Conservation (phyloP, 2,113 vertebrate genomes). For the Bubo bubo region DNA sequence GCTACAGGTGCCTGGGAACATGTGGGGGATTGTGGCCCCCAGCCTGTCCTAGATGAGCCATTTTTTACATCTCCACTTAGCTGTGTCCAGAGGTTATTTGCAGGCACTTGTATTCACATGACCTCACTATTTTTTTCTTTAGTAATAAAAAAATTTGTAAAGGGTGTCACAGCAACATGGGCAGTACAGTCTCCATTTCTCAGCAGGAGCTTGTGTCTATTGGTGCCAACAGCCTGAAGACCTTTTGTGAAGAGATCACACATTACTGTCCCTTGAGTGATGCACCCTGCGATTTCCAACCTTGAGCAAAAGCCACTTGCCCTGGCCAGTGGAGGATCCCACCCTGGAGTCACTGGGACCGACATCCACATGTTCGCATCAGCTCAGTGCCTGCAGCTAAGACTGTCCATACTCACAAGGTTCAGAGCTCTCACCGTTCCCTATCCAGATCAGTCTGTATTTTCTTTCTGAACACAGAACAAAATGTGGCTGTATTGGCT, state of each 20-base stretch:
- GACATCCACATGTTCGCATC: neutral
- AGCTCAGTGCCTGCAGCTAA: accelerated
- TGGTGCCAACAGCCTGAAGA: neutral
- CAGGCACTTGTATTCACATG: neutral
- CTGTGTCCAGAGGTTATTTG: neutral
- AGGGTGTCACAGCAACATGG: neutral
- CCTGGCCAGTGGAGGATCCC: neutral
- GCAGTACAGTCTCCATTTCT: neutral
- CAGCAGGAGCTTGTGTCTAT: neutral
- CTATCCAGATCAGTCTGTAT: neutral
- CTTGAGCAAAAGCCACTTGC: neutral
- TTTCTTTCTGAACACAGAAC: neutral
- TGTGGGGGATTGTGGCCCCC: accelerated
- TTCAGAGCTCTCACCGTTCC: neutral
- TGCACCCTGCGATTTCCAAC: neutral
- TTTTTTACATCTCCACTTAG: neutral
- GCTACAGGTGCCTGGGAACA: neutral
- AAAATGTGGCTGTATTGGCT: accelerated
- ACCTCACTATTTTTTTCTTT: neutral
- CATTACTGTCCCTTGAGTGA: neutral
- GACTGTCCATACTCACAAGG: neutral
- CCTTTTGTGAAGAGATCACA: neutral
- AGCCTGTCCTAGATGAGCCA: neutral
- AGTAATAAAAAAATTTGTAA: neutral
- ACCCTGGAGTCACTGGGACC: accelerated